A percentile compares a stretch with the other conserved stretches of the same genome.
phyloP scores from a whole-genome alignment of 2,888 invertebrate genomes.

The Eupithecia exiguata region DNA sequence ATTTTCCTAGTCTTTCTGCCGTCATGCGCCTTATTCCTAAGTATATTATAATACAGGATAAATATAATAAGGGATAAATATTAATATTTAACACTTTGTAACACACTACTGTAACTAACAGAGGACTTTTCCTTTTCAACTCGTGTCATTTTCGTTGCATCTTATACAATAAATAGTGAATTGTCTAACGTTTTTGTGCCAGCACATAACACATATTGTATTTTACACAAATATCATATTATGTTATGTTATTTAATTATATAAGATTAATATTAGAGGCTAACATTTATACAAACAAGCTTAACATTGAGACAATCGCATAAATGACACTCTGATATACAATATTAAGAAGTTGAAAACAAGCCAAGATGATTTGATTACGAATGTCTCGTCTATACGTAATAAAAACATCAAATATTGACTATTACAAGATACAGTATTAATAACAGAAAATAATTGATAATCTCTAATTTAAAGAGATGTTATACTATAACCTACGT shows the following conservation, averaged over 20 bases:
- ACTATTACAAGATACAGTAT: not conserved
- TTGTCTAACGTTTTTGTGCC: slow-evolving; percentile 5
- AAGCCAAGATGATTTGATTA: not conserved
- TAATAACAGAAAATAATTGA: not conserved
- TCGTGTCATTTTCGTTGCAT: slow-evolving; percentile 18
- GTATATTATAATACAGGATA: not conserved
- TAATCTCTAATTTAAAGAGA: not conserved
- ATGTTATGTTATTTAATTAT: not conserved
- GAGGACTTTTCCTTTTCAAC: slow-evolving; percentile 13
- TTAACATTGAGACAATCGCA: slow-evolving; percentile 14
- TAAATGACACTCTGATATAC: not conserved
- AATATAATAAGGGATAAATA: not conserved
- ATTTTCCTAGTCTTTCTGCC: not conserved
- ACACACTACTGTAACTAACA: slow-evolving; percentile 37
- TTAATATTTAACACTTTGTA: slow-evolving; percentile 11
- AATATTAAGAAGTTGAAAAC: not conserved
- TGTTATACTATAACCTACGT: slow-evolving; percentile 17
- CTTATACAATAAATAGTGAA: slow-evolving; percentile 2
- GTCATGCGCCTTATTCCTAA: not conserved
- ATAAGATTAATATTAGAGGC: slow-evolving; percentile 4
- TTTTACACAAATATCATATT: not conserved
- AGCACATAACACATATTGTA: slow-evolving; percentile 9
- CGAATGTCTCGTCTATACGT: not conserved
- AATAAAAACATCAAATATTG: not conserved
- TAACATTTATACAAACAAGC: slow-evolving; percentile 25